These are phyloP conservation scores for Phalacrocorax pelagicus DNA, from an alignment of 2,113 vertebrate genomes.

Conservation along the genomic window DNA sequence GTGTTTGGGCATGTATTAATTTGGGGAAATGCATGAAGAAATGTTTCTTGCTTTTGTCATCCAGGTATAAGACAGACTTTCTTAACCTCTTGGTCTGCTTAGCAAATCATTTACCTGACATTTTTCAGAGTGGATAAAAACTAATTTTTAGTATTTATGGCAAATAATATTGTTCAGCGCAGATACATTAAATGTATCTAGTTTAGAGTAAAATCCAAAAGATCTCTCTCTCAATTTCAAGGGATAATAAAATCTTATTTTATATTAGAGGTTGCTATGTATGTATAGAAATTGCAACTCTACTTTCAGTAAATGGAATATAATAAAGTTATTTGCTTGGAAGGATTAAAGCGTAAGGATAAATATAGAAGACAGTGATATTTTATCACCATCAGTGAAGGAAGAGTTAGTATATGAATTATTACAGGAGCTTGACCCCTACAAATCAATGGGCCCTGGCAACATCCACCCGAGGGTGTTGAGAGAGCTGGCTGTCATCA, in stretches of 20 bases:
- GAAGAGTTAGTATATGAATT: no score
- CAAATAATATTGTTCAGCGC: neutral
- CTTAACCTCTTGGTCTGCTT: neutral
- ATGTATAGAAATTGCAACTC: neutral
- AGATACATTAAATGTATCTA: neutral
- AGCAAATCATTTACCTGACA: neutral
- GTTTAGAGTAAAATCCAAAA: neutral
- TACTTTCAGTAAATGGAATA: neutral
- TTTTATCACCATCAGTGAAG: neutral
- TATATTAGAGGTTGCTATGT: neutral
- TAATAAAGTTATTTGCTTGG: neutral
- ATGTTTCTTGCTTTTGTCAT: neutral
- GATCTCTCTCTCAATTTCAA: neutral
- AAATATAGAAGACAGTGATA: neutral
- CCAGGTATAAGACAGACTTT: neutral
- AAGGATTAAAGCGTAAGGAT: neutral
- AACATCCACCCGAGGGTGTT: no score
- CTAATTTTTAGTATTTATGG: neutral
- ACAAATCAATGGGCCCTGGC: no score
- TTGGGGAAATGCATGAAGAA: neutral
- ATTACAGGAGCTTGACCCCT: no score
- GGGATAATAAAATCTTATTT: neutral
- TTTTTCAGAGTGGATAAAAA: neutral
- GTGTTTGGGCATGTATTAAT: neutral
- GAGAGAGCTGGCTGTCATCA: no score